Evolutionary conservation across 2,888 invertebrate species (phyloP).

Genomic region (Callimorpha dominula): DNA sequence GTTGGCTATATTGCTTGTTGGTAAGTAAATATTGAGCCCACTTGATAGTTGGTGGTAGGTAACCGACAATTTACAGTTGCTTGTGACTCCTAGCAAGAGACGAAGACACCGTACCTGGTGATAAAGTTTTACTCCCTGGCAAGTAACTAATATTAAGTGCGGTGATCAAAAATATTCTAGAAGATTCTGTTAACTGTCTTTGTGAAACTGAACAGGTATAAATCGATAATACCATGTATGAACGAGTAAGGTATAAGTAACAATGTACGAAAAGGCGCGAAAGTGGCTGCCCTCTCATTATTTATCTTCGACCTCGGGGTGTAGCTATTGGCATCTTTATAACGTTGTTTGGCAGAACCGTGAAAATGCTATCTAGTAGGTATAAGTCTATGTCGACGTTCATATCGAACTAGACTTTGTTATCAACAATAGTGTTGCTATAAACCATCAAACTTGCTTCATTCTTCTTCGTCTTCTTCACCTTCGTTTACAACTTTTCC

Average conservation of each 20-base stretch:
- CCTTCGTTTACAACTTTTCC: too few relatives aligned
- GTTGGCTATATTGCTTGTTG: not conserved
- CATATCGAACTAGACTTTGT: not conserved
- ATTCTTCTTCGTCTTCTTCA: too few relatives aligned
- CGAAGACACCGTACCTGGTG: not conserved
- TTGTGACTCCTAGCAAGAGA: not conserved
- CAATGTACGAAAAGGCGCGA: constrained; percentile 48
- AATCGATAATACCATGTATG: not conserved
- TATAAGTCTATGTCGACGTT: not conserved
- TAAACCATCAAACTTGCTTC: too few relatives aligned
- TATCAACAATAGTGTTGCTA: too few relatives aligned
- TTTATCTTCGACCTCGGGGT: constrained; percentile 58
- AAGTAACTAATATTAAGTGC: not conserved
- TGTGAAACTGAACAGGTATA: not conserved
- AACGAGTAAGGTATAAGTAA: constrained; percentile 26
- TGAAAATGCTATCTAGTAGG: not conserved
- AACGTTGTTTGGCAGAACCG: constrained; percentile 39
- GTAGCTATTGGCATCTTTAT: constrained; percentile 54
- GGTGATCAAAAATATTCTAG: too few relatives aligned
- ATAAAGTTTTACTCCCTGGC: not conserved
- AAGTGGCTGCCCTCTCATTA: constrained; percentile 60
- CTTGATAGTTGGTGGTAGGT: not conserved
- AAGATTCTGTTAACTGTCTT: not conserved
- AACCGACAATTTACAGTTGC: not conserved
- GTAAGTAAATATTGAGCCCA: not conserved